phyloP scores from a whole-genome alignment of 1,140 invertebrate species.

The Sweltsa coloradensis region DNA sequence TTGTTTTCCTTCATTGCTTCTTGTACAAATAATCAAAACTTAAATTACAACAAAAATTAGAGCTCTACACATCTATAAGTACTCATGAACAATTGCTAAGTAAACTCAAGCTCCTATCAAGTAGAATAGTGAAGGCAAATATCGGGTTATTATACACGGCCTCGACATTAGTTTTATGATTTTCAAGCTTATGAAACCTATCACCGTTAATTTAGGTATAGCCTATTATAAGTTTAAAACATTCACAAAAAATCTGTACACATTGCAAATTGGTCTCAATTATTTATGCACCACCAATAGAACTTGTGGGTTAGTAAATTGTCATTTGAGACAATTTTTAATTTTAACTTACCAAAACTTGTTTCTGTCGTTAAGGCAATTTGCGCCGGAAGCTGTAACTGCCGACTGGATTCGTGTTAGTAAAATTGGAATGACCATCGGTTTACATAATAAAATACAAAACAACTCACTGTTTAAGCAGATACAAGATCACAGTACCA shows the following conservation, averaged over 20 bases:
- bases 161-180: too few species aligned
- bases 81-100: conserved; percentile 9
- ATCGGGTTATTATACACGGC: conserved; percentile 7
- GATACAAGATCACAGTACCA: too few species aligned
- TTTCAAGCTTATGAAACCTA: conserved; percentile 8
- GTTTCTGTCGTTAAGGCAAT: conserved; percentile 6
- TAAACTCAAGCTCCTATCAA: conserved; percentile 5
- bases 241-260: conserved; percentile 9
- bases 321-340: conserved; percentile 2
- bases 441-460: not conserved
- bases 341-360: conserved; percentile 4
- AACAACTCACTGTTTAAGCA: not conserved
- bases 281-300: conserved; percentile 3
- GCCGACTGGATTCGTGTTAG: too few species aligned
- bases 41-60: conserved; percentile 11
- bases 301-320: conserved; percentile 4
- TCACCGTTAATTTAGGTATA: too few species aligned
- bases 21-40: too few species aligned
- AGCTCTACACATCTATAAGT: too few species aligned
- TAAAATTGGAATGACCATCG: too few species aligned
- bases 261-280: conserved; percentile 1
- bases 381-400: conserved; percentile 4
- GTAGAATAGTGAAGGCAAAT: conserved; percentile 14
- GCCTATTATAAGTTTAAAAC: too few species aligned
- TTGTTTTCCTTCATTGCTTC: too few species aligned